Percentiles rank a stretch among this genome's conserved stretches.
Evolutionary conservation across 2,113 vertebrate species (phyloP).

Genomic region (Phalacrocorax brasilianus): DNA sequence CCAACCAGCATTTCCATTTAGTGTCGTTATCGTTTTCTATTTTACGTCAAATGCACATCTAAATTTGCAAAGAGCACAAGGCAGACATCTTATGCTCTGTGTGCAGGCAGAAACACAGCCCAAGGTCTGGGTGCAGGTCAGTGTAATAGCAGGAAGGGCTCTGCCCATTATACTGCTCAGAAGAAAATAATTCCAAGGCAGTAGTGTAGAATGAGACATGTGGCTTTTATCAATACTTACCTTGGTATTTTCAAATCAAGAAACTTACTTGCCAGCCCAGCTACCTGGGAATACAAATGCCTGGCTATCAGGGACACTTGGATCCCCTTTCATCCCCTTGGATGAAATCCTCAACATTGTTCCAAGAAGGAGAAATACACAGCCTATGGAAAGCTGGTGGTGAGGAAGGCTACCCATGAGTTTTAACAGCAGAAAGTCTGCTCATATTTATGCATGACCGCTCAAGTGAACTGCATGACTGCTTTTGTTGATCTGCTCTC

Average conservation of each 20-base stretch:
- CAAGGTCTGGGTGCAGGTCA: neutral
- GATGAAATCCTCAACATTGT: neutral
- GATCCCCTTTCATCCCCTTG: neutral
- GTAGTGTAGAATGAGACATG: fast-evolving
- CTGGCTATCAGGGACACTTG: neutral
- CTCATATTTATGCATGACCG: conserved; percentile 37
- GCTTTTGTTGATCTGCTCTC: conserved; percentile 45
- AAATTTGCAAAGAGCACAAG: neutral
- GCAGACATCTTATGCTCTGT: neutral
- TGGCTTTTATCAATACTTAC: neutral
- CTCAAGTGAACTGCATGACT: conserved; percentile 27
- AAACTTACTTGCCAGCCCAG: neutral
- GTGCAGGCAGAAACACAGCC: neutral
- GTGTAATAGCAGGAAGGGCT: neutral
- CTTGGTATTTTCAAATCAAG: neutral
- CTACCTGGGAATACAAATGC: neutral
- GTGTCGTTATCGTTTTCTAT: neutral
- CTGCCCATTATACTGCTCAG: neutral
- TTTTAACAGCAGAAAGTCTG: conserved; percentile 11
- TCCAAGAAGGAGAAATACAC: neutral
- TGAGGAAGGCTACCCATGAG: neutral
- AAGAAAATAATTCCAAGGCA: neutral
- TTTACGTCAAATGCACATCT: neutral
- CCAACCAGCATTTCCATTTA: neutral
- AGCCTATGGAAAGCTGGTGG: neutral